Percentiles rank a stretch among this genome's conserved stretches.
Conservation (phyloP, 37 sponge, comb jelly and placozoan genomes). For the Petrosia ficiformis region DNA sequence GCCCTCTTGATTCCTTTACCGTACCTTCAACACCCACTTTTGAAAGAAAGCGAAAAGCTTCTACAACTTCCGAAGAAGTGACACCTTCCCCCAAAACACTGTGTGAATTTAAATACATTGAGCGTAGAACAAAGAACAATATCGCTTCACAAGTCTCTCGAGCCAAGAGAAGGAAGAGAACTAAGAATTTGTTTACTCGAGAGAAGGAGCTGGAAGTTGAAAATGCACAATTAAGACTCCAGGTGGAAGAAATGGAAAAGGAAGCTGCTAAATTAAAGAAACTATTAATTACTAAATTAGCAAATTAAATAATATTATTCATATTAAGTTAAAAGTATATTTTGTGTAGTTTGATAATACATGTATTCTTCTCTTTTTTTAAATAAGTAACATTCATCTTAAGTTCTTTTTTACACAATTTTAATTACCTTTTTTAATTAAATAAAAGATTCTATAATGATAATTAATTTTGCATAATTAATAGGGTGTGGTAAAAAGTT, state of each 20-base stretch:
- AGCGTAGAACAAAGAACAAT: constrained; percentile 58
- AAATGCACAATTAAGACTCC: constrained; percentile 28
- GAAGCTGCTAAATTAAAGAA: constrained; percentile 47
- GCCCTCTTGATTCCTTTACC: background rate
- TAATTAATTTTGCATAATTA: too few relatives aligned
- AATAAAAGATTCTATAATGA: too few relatives aligned
- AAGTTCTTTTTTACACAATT: too few relatives aligned
- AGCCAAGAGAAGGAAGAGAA: constrained; percentile 31
- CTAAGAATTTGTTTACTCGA: constrained; percentile 7
- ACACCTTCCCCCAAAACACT: background rate
- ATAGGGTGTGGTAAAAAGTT: too few relatives aligned
- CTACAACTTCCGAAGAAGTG: background rate
- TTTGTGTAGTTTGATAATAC: too few relatives aligned
- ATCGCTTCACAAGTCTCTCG: constrained; percentile 52
- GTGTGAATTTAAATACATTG: constrained; percentile 3
- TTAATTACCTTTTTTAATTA: too few relatives aligned
- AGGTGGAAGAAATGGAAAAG: constrained; percentile 24
- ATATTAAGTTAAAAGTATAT: too few relatives aligned
- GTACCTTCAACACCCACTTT: background rate
- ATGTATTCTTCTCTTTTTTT: too few relatives aligned
- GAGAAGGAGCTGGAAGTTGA: constrained; percentile 38
- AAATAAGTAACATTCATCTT: too few relatives aligned
- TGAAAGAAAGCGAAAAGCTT: background rate
- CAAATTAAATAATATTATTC: constrained; percentile 1
- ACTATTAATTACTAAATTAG: constrained; percentile 26